A percentile compares a stretch with the other conserved stretches of the same genome.
phyloP scores from a whole-genome alignment of 64 coral and sea anemone species.

The Porites australiensis region DNA sequence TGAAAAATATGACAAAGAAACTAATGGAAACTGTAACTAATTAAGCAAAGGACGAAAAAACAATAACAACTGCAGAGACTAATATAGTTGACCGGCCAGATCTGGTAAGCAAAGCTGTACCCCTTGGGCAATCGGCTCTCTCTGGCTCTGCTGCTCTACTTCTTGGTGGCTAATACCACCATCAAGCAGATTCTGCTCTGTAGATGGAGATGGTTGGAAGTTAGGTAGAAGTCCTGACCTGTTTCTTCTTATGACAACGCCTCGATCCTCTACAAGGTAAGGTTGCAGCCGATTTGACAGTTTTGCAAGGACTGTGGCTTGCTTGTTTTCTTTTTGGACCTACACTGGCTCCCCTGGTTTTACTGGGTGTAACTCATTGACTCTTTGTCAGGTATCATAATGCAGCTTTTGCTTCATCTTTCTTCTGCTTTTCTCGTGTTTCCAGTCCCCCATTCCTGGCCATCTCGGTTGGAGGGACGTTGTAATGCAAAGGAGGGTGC shows the following conservation, averaged over 20 bases:
- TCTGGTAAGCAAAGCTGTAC: background rate
- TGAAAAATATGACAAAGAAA: too few relatives aligned
- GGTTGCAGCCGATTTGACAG: slow-evolving; percentile 12
- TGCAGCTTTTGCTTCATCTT: slow-evolving; percentile 53
- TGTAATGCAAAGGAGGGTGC: slow-evolving; percentile 22
- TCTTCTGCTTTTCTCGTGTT: background rate
- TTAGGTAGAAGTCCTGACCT: slow-evolving; percentile 29
- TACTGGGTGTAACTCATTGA: slow-evolving; percentile 9
- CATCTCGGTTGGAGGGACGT: slow-evolving; percentile 6
- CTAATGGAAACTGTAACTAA: too few relatives aligned
- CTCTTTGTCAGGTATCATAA: slow-evolving; percentile 12
- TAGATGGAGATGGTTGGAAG: background rate
- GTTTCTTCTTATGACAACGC: background rate
- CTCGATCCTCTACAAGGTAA: slow-evolving; percentile 19
- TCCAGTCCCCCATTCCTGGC: slow-evolving; percentile 15
- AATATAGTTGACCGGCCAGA: background rate
- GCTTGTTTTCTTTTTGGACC: background rate
- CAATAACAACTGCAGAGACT: too few relatives aligned
- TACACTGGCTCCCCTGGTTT: slow-evolving; percentile 13
- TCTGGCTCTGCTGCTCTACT: background rate
- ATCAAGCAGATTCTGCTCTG: background rate
- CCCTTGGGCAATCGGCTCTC: background rate
- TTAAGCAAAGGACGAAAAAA: too few relatives aligned
- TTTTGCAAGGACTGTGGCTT: background rate
- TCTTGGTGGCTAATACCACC: background rate